Base-by-base conservation (phyloP, 30 jellyfish, hydroid and myxozoan genomes). In the Aurelia aurita complex sp. Pacific region DNA sequence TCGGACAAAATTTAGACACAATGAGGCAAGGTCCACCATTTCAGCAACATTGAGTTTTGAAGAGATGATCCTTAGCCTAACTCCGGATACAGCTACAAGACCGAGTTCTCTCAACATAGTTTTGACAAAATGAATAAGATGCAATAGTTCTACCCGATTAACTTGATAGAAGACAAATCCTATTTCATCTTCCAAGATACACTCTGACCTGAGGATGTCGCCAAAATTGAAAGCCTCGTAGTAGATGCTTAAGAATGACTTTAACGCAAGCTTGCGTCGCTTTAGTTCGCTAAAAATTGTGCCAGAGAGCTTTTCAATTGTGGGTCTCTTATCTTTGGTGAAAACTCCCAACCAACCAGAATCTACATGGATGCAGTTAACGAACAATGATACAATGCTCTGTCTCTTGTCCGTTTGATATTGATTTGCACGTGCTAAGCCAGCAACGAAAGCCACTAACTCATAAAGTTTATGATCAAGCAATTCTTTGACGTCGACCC, bases 371-470 rank as follows among this genome's bases (percentile, higher is more conserved):
- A 65, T 17, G 43, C 64, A 64, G 23, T 42, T 23, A 17, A 65
- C 80, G 40, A 79, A 66, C 33, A 64, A 2, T 8, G 80, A 64
- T 23, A 52, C 10, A 46, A 79, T 51, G 72, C 69, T 50, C 10
- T 17, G 42, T 55, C 29, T 43, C 38, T 65, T 18, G 50, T 34
- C 32, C 51, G 38, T 11, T 17, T 15, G 43, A n/a, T 55, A 38
- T 29, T 66, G 36, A 4, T 46, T 35, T 14, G 89, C 89, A 3
- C 80, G 46, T 10, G 89, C 59, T 0, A 79, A 46, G 42, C 89
- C 89, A 16, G 89, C 89, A 14, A 79, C 18, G 53, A 79, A 79
- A 17, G 54, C 89, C 34, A 67, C 61, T 14, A 66, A 2, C 40
- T 23, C 80, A 32, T 79, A 79, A 73, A 64, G 52, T 74, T 65